Base-by-base conservation (phyloP, 2,797 vertebrate species). In the Telmatherina bonti region DNA sequence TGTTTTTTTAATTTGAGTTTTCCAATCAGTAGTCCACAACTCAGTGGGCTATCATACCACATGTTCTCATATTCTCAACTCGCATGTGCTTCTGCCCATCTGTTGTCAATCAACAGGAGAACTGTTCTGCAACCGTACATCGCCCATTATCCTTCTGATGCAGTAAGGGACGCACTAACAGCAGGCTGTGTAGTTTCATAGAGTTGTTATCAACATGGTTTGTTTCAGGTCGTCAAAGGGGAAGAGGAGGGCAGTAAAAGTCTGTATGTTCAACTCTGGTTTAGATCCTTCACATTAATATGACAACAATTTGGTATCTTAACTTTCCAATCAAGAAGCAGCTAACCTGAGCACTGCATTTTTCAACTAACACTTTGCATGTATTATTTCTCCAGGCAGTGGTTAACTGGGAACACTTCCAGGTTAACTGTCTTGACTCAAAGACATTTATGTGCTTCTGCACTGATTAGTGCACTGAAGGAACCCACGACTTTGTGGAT, bases 401-500 rank as follows among this genome's bases (percentile, higher is more conserved):
- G 27, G 41, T 51, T 22, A 33, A 61, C 26, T 71, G 36, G 36
- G 12, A 35, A n/a, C n/a, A n/a, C n/a, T n/a, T n/a, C n/a, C n/a
- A n/a, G n/a, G n/a, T n/a, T n/a, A n/a, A 62, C 24, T 13, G 30
- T 38, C 33, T 57, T 55, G 10, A 60, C 41, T 61, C 67, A 82
- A 78, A 61, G 58, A 54, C 60, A 73, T 52, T 9, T 56, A 52
- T 51, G 59, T 66, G 31, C 41, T 24, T 51, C 24, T 31, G n/a
- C 9, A 73, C 26, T 78, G 72, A 84, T 85, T 31, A 3, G 72
- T 70, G 61, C 67, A 74, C 11, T 13, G 61, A 80, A 68, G 26
- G 26, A 76, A 56, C 8, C 64, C 72, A 85, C 83, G 76, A 61
- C 52, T 76, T 67, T 74, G 47, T 31, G 57, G 72, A 22, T 57